These are phyloP conservation scores for Eupeodes latifasciatus DNA, from an alignment of 2,888 invertebrate species.

Conservation along the genomic window DNA sequence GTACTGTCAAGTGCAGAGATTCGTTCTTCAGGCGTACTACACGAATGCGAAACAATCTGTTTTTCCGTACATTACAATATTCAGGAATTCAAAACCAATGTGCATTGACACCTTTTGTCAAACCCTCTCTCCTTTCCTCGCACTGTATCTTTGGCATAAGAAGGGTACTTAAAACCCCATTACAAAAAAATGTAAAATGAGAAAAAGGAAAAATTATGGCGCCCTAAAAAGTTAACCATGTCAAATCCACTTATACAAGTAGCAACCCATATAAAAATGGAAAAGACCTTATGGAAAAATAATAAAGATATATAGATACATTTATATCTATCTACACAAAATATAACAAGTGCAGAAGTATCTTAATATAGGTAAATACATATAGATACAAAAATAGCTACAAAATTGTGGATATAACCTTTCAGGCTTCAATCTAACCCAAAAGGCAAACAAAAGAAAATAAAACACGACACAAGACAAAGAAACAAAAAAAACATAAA, in stretches of 20 bases:
- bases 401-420: conserved; percentile 57
- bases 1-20: no score
- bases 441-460: conserved; percentile 65
- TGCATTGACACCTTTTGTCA: no score
- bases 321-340: conserved; percentile 35
- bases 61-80: no score
- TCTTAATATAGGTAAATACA: conserved; percentile 18
- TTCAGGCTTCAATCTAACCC: conserved; percentile 61
- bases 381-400: not conserved
- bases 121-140: no score
- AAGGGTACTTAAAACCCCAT: not conserved
- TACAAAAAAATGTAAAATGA: no score
- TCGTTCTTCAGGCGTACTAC: no score
- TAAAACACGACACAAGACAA: conserved; percentile 18
- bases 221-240: not conserved
- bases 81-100: no score
- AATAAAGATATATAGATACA: conserved; percentile 35
- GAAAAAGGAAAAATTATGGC: not conserved
- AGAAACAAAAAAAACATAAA: conserved; percentile 13
- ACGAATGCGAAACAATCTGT: no score
- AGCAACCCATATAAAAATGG: conserved; percentile 19
- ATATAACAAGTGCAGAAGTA: conserved; percentile 66
- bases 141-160: no score
- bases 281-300: conserved; percentile 58
- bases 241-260: not conserved